Base-by-base conservation (phyloP, 2,113 vertebrate genomes). In the Antechinus flavipes region DNA sequence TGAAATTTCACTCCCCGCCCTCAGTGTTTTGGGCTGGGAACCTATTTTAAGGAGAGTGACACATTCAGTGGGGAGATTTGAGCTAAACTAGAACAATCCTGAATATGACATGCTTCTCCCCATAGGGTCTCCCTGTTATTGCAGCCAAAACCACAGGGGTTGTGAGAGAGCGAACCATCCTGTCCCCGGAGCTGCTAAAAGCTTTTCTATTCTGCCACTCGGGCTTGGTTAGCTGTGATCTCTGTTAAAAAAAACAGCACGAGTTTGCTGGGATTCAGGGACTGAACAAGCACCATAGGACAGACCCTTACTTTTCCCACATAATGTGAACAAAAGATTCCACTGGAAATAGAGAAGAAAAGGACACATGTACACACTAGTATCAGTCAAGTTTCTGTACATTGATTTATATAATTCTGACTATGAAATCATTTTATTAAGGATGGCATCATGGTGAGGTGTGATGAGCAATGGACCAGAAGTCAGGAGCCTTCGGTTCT, bases 1-100 rank as follows among this genome's bases (percentile, higher is more conserved):
- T 93, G 91, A 97, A 98, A 94, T 95, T 98, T 98, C 97, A 97
- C 96, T 97, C 90, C 97, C 91, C 96, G 94, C 97, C 97, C 98
- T 98, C 6, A 55, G 95, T 96, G 68, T 94, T 90, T 97, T 95
- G 47, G 54, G 61, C 90, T 90, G 1, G 54, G 94, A 76, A 97
- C 91, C 90, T 98, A 96, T 97, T 97, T 91, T 92, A 97, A 97
- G 93, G 26, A 91, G 53, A 90, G 90, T 0, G 7, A 96, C 90
- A 95, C 50, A 90, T 95, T 84, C 93, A 95, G 92, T 55, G 95
- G 95, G 96, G 95, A 92, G 93, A 96, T 91, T 97, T 96, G 94
- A 98, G 96, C 93, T 76, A 98, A 97, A 97, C 93, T 90, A 95
- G 97, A 25, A 47, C 97, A 93, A 91, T 25, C 93, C 97, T 91